Evolutionary conservation across 2,888 invertebrate genomes (phyloP), one percentile per base, ranked within the genome.

Genomic region (Pachycephus smyrnensis): DNA sequence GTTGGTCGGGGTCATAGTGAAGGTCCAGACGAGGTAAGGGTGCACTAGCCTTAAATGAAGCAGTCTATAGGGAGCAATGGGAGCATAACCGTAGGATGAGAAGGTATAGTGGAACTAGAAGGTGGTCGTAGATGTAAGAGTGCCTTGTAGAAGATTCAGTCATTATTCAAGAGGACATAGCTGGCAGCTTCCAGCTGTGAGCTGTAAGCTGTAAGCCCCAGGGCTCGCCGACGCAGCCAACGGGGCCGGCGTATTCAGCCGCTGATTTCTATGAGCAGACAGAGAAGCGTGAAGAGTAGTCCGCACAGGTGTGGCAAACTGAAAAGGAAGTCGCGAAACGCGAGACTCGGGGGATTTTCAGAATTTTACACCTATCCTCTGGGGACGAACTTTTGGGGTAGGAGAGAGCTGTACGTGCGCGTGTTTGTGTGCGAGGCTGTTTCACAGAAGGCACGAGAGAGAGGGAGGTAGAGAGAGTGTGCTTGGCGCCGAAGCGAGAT

Each of bases 401-500:
- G 23, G 32, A 71, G 32, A 71, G 30, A 71, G 31, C 71, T 55
- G n/a, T 33, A 71, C 32, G 31, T 30, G 31, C 12, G 23, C 71
- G 71, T 23, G 71, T 31, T 55, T 23, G 55, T 55, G 9, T 55
- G 23, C 6, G 23, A 55, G 23, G 23, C 23, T 9, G 55, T 55
- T 55, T 55, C 9, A 55, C 55, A 55, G 35, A 35, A 35, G 35
- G 55, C 9, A 33, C 6, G 23, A 23, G 55, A 71, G 33, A 31
- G 71, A 71, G 4, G 9, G 12, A 23, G 71, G 12, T n/a, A 32
- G 3, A 31, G 32, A 77, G 77, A 77, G 75, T 68, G 40, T 35
- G 23, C 73, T 37, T 75, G 36, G 75, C 75, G 75, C 75, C 55
- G 31, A 77, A 75, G 77, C 75, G 77, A 69, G 77, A 77, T 77